phyloP scores from a whole-genome alignment of 2,113 vertebrate species.

The Elaphurus davidianus region DNA sequence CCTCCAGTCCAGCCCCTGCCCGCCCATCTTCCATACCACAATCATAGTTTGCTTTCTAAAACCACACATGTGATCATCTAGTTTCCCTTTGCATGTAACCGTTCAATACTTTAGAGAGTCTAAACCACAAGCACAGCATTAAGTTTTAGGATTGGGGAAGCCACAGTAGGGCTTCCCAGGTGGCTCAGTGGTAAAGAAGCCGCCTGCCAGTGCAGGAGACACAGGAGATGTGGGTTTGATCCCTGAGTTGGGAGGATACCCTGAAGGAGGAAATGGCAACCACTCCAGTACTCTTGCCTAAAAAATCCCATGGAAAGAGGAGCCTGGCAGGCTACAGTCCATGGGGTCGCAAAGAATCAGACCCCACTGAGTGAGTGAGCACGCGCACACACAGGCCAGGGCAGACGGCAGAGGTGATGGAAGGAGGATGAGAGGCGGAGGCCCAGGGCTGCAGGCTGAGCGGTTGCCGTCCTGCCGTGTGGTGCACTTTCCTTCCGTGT shows the following conservation, averaged over 20 bases:
- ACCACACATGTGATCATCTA: neutral
- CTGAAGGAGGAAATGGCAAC: neutral
- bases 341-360: neutral
- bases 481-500: neutral
- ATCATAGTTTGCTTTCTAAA: neutral
- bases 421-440: neutral
- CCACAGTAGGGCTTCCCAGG: neutral
- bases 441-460: rapidly evolving
- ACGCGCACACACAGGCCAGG: too few relatives aligned
- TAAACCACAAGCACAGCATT: neutral
- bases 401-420: too few relatives aligned
- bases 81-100: neutral
- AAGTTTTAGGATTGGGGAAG: neutral
- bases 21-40: neutral
- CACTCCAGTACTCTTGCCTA: neutral
- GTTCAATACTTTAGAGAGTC: neutral
- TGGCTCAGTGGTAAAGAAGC: neutral
- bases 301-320: neutral
- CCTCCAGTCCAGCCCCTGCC: neutral
- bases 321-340: neutral
- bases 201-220: neutral
- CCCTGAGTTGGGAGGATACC: neutral
- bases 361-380: neutral
- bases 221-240: neutral
- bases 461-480: too few relatives aligned